phyloP scores from a whole-genome alignment of 2,888 invertebrate species.

The Lomographa bimaculata region DNA sequence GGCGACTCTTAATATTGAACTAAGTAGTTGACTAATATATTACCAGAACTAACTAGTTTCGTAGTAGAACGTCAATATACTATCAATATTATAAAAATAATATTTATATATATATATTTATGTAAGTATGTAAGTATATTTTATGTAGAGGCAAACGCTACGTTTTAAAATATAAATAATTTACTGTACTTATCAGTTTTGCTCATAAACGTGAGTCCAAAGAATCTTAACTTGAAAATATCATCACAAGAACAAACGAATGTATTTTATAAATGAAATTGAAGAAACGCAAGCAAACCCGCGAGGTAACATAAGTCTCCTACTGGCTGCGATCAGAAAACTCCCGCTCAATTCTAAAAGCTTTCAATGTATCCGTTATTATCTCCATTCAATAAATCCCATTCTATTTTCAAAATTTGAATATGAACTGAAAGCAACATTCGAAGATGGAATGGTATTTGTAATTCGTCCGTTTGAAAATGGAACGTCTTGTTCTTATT shows the following conservation, averaged over 20 bases:
- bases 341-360: constrained; percentile 9
- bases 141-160: too few relatives aligned
- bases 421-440: constrained; percentile 65
- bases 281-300: background rate
- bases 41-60: constrained; percentile 7
- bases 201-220: too few relatives aligned
- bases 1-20: constrained; percentile 4
- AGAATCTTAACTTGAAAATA: too few relatives aligned
- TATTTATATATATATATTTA: too few relatives aligned
- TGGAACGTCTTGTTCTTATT: constrained; percentile 77
- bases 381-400: constrained; percentile 16
- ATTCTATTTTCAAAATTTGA: constrained; percentile 65
- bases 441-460: constrained; percentile 67
- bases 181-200: too few relatives aligned
- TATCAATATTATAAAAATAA: too few relatives aligned
- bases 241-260: too few relatives aligned
- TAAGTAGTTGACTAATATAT: background rate
- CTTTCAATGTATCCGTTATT: constrained; percentile 15
- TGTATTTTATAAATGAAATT: too few relatives aligned
- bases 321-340: constrained; percentile 5
- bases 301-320: background rate
- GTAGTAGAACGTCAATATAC: too few relatives aligned
- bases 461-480: constrained; percentile 72
- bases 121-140: too few relatives aligned
- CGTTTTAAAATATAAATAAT: too few relatives aligned